These are phyloP conservation scores for Sebastes vulpes DNA, from an alignment of 2,797 vertebrate genomes.

Conservation along the genomic window DNA sequence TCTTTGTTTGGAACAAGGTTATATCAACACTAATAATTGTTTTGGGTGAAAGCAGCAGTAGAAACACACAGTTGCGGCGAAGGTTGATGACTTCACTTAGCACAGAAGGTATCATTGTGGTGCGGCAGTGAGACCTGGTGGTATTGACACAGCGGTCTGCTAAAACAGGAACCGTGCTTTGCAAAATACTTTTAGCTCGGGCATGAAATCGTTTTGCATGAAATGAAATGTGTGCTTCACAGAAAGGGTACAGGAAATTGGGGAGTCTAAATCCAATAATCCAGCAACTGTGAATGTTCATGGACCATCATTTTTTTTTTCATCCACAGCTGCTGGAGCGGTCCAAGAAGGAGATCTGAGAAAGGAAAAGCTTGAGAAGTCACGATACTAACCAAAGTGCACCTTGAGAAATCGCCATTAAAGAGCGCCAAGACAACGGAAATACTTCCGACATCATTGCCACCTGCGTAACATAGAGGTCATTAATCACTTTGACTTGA, in stretches of 20 bases:
- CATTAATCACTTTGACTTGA: neutral
- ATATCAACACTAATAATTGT: conserved; percentile 73
- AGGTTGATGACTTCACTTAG: conserved; percentile 54
- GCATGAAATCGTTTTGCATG: conserved; percentile 38
- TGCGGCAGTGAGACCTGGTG: conserved; percentile 48
- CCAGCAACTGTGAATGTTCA: conserved; percentile 31
- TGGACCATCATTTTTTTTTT: conserved; percentile 14
- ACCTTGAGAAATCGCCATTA: neutral
- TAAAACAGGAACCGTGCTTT: conserved; percentile 57
- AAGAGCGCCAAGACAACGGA: neutral
- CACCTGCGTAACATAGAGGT: neutral
- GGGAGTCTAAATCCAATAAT: conserved; percentile 46
- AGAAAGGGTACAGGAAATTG: conserved; percentile 44
- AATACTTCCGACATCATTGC: neutral
- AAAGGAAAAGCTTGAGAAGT: neutral
- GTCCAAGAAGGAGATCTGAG: neutral
- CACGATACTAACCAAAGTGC: neutral
- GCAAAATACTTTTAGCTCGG: conserved; percentile 54
- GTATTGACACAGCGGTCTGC: conserved; percentile 64
- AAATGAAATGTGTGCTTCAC: conserved; percentile 34
- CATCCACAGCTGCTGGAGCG: conserved; percentile 4
- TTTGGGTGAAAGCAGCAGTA: conserved; percentile 21
- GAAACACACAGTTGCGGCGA: conserved; percentile 43
- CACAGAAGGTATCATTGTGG: conserved; percentile 74
- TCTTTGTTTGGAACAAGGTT: conserved; percentile 70